Conservation (phyloP, 2,113 vertebrate species). For the Mesocricetus auratus region DNA sequence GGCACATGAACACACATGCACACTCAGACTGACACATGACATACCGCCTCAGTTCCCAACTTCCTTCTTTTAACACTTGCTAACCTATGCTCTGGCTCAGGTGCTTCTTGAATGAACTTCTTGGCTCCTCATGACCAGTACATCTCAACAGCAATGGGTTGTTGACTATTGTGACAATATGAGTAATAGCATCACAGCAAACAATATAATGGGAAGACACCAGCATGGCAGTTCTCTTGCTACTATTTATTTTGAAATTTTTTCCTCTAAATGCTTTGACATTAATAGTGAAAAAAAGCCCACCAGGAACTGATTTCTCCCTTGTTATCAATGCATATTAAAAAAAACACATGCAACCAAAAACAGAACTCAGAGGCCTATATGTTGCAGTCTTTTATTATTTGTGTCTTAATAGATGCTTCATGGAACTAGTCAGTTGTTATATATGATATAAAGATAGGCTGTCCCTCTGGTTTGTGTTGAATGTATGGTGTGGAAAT, state of each 20-base stretch:
- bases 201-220: background rate
- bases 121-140: background rate
- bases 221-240: background rate
- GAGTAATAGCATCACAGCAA: background rate
- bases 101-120: background rate
- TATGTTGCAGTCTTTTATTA: background rate
- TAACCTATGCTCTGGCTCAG: background rate
- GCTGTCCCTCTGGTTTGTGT: background rate
- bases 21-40: background rate
- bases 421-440: slow-evolving; percentile 2
- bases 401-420: slow-evolving; percentile 43
- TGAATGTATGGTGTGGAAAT: background rate
- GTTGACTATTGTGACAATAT: background rate
- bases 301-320: background rate
- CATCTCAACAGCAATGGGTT: background rate
- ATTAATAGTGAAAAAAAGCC: background rate
- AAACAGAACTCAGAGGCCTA: background rate
- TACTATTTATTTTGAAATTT: background rate
- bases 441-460: background rate
- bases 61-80: background rate
- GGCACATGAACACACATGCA: background rate
- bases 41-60: background rate
- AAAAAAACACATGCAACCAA: background rate
- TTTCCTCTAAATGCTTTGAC: slow-evolving; percentile 26
- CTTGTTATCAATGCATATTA: background rate